Conservation (phyloP, 2,888 invertebrate genomes). For the Theodoxus fluviatilis region DNA sequence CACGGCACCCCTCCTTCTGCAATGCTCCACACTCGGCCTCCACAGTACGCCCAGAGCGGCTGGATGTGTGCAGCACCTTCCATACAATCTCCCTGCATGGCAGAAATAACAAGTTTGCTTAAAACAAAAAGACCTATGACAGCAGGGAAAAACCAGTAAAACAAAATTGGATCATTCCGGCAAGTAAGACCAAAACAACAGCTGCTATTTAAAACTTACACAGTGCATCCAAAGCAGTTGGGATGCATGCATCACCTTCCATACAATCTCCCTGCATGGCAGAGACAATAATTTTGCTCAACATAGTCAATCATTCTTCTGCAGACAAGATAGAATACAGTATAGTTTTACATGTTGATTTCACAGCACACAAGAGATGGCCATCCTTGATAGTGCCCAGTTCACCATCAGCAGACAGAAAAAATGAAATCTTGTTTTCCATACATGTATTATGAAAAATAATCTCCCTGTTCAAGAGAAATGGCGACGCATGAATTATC, state of each 20-base stretch:
- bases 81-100: constrained; percentile 45
- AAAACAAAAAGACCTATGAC: neutral
- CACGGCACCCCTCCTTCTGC: constrained; percentile 55
- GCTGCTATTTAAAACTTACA: too few relatives aligned
- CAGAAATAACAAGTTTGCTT: constrained; percentile 12
- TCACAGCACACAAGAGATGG: too few relatives aligned
- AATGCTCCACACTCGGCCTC: constrained; percentile 29
- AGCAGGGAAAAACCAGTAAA: neutral
- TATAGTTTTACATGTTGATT: too few relatives aligned
- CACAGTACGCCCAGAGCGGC: constrained; percentile 21
- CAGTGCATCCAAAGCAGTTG: constrained; percentile 21
- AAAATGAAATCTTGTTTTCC: too few relatives aligned
- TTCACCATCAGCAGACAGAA: too few relatives aligned
- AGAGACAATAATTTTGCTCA: neutral
- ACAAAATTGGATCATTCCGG: neutral
- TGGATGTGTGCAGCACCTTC: constrained; percentile 41
- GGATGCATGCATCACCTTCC: constrained; percentile 39
- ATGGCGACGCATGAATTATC: too few relatives aligned
- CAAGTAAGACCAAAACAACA: neutral
- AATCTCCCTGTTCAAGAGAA: too few relatives aligned
- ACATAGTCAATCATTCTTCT: neutral
- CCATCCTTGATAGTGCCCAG: too few relatives aligned
- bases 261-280: constrained; percentile 39
- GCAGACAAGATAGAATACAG: neutral
- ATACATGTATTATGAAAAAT: too few relatives aligned